Percentiles rank a stretch among this genome's conserved stretches.
Evolutionary conservation across 2,888 invertebrate genomes (phyloP).

Genomic region (Ypsolopha scabrella): DNA sequence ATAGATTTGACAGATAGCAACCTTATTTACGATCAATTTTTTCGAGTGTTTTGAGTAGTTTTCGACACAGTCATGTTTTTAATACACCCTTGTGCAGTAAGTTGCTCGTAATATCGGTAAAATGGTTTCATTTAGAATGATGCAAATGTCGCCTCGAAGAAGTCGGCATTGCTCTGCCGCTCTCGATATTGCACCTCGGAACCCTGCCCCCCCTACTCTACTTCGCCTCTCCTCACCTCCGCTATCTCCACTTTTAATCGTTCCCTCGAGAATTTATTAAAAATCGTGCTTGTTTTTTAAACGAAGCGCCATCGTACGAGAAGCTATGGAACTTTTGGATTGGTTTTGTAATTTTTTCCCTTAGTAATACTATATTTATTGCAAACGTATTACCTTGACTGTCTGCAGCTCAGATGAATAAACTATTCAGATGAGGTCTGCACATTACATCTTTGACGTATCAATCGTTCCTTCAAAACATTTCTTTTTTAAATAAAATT

Average conservation of each 20-base stretch:
- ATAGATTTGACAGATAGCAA: too few relatives aligned
- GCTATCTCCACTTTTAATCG: conserved; percentile 53
- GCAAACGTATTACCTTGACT: too few relatives aligned
- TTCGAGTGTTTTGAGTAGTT: too few relatives aligned
- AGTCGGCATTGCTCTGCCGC: conserved; percentile 33
- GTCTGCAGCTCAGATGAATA: too few relatives aligned
- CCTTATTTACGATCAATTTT: too few relatives aligned
- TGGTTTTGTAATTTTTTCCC: too few relatives aligned
- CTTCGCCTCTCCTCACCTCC: conserved; percentile 28
- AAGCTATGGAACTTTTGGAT: background rate
- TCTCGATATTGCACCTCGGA: conserved; percentile 42
- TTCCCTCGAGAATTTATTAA: conserved; percentile 45
- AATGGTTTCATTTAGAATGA: conserved; percentile 36
- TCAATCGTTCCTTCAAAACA: too few relatives aligned
- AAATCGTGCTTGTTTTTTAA: conserved; percentile 22
- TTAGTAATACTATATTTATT: too few relatives aligned
- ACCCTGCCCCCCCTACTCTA: conserved; percentile 12
- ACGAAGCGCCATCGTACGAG: background rate
- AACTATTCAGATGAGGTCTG: too few relatives aligned
- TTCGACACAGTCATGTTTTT: too few relatives aligned
- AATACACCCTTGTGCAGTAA: conserved; percentile 1
- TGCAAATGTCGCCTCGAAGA: conserved; percentile 44
- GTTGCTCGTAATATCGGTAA: conserved; percentile 34
- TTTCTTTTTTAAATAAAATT: too few relatives aligned
- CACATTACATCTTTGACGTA: too few relatives aligned